These are phyloP conservation scores for Bucco capensis DNA, from an alignment of 2,113 vertebrate species.

Conservation along the genomic window DNA sequence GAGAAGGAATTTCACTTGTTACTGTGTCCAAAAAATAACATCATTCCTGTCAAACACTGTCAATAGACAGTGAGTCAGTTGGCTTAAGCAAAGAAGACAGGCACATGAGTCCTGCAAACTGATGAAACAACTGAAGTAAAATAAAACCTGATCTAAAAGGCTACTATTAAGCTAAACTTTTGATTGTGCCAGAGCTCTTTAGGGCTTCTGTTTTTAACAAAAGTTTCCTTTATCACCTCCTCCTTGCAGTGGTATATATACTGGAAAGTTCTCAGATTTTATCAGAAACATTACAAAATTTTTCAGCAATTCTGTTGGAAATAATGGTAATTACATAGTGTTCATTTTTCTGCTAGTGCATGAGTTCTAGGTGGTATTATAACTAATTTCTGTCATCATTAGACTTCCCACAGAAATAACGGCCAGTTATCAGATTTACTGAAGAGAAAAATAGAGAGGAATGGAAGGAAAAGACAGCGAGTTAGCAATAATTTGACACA, in stretches of 20 bases:
- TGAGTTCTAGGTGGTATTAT: background rate
- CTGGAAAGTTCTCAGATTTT: background rate
- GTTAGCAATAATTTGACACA: background rate
- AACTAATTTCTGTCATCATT: background rate
- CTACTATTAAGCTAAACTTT: background rate
- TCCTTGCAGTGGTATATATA: background rate
- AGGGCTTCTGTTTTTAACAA: background rate
- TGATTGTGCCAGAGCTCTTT: background rate
- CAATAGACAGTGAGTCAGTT: background rate
- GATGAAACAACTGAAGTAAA: background rate
- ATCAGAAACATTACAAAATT: background rate
- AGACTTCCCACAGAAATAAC: conserved; percentile 5
- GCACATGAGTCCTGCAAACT: background rate
- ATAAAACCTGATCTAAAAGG: background rate
- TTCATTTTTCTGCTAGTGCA: background rate
- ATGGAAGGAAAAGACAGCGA: background rate
- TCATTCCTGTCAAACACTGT: background rate
- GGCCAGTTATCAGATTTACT: background rate
- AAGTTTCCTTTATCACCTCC: background rate
- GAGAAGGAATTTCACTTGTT: background rate
- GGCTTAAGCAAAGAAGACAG: background rate
- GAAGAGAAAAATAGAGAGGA: background rate
- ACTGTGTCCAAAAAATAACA: background rate
- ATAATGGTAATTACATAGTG: background rate
- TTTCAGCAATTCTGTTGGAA: background rate